Evolutionary conservation across 2,888 invertebrate genomes (phyloP), one percentile per base, ranked within the genome.

Genomic region (Criorhina ranunculi): DNA sequence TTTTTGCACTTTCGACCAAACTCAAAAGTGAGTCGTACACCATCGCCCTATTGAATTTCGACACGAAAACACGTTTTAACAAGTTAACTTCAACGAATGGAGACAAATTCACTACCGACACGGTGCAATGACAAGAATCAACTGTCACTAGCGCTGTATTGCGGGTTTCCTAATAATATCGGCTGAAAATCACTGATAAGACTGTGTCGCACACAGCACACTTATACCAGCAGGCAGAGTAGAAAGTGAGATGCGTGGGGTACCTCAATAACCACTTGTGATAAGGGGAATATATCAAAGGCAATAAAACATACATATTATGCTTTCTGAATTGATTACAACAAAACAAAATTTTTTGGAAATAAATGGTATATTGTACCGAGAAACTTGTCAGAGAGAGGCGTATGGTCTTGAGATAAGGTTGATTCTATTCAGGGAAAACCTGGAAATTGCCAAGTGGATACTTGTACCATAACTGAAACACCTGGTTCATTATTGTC

Each of bases 1-100:
- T 87, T 75, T 87, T 89, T 1, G 88, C 87, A 76, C 87, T 87
- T 6, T 78, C 87, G 40, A 88, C 82, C 5, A 89, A 79, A 86
- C 57, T 87, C 55, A 75, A 87, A 37, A 89, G 62, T 6, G 87
- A 87, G 12, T 87, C 88, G 33, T 87, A 80, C 1, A 87, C 87
- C 88, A 88, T 88, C 4, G 12, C 33, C 29, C 11, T 11, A 24
- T 37, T n/a, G 0, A 29, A 7, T 15, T 24, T 29, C 12, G 19
- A 44, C 31, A 55, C 33, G 33, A 33, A 51, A n/a, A 6, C 49
- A 11, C 70, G 29, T 24, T 62, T 8, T n/a, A 19, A 49, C 12
- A 37, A 49, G n/a, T n/a, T n/a, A 37, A 42, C 2, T 15, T 12
- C 12, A 17, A 35, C 19, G 24, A 4, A 33, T 35, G 9, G 0